Conservation (phyloP, 2,113 vertebrate genomes). For the Noturus placidus region DNA sequence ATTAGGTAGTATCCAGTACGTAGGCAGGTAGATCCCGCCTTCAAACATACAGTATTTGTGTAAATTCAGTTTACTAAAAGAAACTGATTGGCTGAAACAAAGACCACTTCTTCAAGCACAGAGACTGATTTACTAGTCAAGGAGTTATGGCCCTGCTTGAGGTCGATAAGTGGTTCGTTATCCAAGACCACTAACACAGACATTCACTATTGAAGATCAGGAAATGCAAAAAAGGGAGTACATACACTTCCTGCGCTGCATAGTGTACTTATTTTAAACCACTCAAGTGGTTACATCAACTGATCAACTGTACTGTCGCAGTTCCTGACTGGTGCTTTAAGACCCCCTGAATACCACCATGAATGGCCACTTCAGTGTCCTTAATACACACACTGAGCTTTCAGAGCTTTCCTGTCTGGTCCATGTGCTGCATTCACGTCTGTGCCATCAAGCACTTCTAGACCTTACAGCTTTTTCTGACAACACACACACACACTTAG, state of each 20-base stretch:
- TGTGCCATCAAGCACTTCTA: conserved; percentile 8
- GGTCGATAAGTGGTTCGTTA: neutral
- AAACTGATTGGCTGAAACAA: neutral
- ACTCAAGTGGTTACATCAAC: neutral
- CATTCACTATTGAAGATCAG: neutral
- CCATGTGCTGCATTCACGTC: conserved; percentile 34
- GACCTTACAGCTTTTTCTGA: neutral
- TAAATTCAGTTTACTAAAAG: neutral
- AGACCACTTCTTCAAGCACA: neutral
- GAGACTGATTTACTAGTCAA: neutral
- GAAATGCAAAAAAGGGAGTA: neutral
- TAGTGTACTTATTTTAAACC: neutral
- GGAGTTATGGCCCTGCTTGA: neutral
- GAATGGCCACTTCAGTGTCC: conserved; percentile 33
- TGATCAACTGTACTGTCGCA: neutral
- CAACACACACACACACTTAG: conserved; percentile 30
- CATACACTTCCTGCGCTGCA: neutral
- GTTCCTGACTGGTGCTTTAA: conserved; percentile 7
- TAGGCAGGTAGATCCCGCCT: neutral
- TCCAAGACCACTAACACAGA: neutral
- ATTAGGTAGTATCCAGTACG: neutral
- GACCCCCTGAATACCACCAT: conserved; percentile 14
- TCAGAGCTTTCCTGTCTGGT: conserved; percentile 21
- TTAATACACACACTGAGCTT: conserved; percentile 21
- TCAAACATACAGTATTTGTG: neutral